Conservation (phyloP, 2,888 invertebrate genomes). For the Carpatolechia fugitivella region DNA sequence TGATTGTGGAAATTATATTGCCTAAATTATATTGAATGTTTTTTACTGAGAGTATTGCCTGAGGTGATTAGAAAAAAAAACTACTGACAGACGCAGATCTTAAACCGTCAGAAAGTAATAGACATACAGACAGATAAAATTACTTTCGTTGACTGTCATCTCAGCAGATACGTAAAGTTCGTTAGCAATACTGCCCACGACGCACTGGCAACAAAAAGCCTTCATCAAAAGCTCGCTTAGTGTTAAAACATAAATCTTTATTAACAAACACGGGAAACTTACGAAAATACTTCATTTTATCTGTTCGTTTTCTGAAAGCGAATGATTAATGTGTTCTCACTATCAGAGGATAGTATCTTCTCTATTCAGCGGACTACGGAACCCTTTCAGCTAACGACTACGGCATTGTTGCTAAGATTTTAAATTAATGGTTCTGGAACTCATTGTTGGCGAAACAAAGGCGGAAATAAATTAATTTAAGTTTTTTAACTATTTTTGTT, state of each 20-base stretch:
- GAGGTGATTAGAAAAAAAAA: too few relatives aligned
- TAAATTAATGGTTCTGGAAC: slow-evolving; percentile 49
- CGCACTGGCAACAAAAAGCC: too few relatives aligned
- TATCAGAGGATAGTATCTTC: slow-evolving; percentile 33
- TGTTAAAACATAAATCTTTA: slow-evolving; percentile 25
- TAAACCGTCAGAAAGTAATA: too few relatives aligned
- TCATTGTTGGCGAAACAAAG: slow-evolving; percentile 44
- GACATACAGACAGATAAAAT: too few relatives aligned
- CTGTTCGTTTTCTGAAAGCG: slow-evolving; percentile 30
- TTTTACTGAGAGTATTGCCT: too few relatives aligned
- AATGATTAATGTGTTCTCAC: slow-evolving; percentile 38
- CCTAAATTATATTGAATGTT: too few relatives aligned
- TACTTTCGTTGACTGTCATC: too few relatives aligned
- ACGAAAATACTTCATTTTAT: slow-evolving; percentile 33
- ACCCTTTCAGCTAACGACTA: slow-evolving; percentile 35
- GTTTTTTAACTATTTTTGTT: slow-evolving; percentile 23
- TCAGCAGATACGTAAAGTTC: too few relatives aligned
- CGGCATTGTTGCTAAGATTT: slow-evolving; percentile 50
- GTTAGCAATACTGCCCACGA: too few relatives aligned
- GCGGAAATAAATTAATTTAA: slow-evolving; percentile 38
- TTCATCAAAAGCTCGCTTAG: too few relatives aligned
- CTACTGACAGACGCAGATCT: too few relatives aligned
- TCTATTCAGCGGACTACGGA: slow-evolving; percentile 28
- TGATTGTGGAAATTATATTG: too few relatives aligned
- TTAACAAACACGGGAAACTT: slow-evolving; percentile 22